Percentiles rank a stretch among this genome's conserved stretches.
Conservation (phyloP, 2,113 vertebrate genomes). For the Corythaixoides concolor region DNA sequence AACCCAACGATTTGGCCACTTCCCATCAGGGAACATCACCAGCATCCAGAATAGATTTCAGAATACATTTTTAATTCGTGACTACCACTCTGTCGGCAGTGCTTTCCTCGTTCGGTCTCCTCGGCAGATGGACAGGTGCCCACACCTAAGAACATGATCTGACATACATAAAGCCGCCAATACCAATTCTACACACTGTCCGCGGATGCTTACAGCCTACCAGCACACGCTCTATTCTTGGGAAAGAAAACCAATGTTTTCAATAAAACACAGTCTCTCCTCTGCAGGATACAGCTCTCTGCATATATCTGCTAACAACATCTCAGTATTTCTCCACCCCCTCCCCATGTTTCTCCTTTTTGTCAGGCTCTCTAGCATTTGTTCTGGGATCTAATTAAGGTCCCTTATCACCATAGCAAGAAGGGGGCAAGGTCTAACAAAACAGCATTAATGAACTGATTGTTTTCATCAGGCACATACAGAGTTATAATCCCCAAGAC, state of each 20-base stretch:
- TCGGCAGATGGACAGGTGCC: not conserved
- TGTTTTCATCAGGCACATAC: conserved; percentile 52
- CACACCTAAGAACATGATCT: not conserved
- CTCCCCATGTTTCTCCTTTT: conserved; percentile 35
- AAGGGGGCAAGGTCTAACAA: conserved; percentile 64
- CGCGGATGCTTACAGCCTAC: not conserved
- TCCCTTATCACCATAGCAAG: conserved; percentile 54
- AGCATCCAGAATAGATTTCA: not conserved
- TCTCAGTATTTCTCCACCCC: conserved; percentile 50
- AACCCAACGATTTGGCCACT: not conserved
- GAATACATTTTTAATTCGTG: not conserved
- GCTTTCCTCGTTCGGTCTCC: fast-evolving
- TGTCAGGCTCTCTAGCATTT: conserved; percentile 54
- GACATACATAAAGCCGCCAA: not conserved
- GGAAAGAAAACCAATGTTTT: not conserved
- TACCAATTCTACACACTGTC: fast-evolving
- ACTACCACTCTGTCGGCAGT: fast-evolving
- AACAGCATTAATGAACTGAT: conserved; percentile 63
- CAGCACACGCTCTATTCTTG: not conserved
- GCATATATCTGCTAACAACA: conserved; percentile 55
- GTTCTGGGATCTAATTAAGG: conserved; percentile 66
- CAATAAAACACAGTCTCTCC: not conserved
- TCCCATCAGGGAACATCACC: not conserved
- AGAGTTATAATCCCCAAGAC: conserved; percentile 33
- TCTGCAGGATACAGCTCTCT: conserved; percentile 34